These are phyloP conservation scores for Archegozetes longisetosus DNA, from an alignment of 1,140 invertebrate species.

Conservation along the genomic window DNA sequence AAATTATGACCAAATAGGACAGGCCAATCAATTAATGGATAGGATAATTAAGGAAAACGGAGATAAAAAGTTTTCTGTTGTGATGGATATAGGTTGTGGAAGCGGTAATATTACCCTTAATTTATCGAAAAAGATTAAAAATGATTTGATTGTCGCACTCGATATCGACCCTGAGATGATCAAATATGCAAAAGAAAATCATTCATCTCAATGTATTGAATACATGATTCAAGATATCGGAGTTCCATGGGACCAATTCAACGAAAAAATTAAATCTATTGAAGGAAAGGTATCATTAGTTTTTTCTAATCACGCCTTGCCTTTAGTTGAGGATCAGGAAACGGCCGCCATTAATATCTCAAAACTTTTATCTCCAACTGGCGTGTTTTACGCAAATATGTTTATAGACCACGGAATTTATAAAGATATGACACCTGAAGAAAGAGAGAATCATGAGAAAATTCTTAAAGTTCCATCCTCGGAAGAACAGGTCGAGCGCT, in stretches of 20 bases:
- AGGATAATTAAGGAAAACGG: too few relatives aligned
- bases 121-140: background rate
- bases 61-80: too few relatives aligned
- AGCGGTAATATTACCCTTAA: conserved; percentile 10
- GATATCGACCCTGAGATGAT: conserved; percentile 7
- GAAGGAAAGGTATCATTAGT: conserved; percentile 2
- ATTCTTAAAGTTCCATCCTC: background rate
- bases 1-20: too few relatives aligned
- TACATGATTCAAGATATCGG: conserved; percentile 3
- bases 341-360: background rate
- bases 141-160: background rate
- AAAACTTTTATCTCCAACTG: background rate
- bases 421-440: background rate
- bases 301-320: conserved; percentile 8
- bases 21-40: too few relatives aligned
- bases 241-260: background rate
- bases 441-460: background rate
- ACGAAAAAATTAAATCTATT: background rate
- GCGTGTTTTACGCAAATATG: background rate
- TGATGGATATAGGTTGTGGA: conserved; percentile 18
- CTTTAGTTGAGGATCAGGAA: background rate
- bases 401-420: background rate
- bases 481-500: background rate
- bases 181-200: background rate
- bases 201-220: background rate